Conservation (phyloP, 2,113 vertebrate genomes). For the Nansenia antarctica region DNA sequence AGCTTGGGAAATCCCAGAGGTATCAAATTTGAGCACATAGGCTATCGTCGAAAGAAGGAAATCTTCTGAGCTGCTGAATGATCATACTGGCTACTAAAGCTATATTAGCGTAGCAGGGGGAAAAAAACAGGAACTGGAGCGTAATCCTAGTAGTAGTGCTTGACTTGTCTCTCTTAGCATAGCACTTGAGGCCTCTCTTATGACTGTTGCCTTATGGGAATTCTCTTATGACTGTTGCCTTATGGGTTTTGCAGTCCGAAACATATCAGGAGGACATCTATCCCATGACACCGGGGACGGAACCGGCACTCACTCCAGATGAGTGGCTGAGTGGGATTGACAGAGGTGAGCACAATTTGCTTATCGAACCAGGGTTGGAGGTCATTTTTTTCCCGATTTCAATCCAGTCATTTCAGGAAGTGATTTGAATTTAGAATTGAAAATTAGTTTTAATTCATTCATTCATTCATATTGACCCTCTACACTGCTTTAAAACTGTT, state of each 20-base stretch:
- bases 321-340: conserved; percentile 86
- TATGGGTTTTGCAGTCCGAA: conserved; percentile 75
- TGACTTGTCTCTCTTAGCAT: background rate
- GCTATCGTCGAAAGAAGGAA: background rate
- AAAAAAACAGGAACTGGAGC: background rate
- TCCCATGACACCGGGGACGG: conserved; percentile 83
- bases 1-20: background rate
- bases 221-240: background rate
- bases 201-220: background rate
- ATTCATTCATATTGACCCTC: no score
- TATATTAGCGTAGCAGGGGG: background rate
- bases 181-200: background rate
- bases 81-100: background rate
- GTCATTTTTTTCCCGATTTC: no score
- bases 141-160: background rate
- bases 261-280: conserved; percentile 88
- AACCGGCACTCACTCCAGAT: conserved; percentile 79
- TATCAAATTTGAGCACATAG: background rate
- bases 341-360: conserved; percentile 70
- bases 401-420: no score
- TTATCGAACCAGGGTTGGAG: no score
- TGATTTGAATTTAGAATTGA: no score
- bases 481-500: no score
- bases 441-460: no score
- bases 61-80: background rate